A percentile compares a stretch with the other conserved stretches of the same genome.
phyloP scores from a whole-genome alignment of 1,140 invertebrate species.

The Procambarus clarkii region DNA sequence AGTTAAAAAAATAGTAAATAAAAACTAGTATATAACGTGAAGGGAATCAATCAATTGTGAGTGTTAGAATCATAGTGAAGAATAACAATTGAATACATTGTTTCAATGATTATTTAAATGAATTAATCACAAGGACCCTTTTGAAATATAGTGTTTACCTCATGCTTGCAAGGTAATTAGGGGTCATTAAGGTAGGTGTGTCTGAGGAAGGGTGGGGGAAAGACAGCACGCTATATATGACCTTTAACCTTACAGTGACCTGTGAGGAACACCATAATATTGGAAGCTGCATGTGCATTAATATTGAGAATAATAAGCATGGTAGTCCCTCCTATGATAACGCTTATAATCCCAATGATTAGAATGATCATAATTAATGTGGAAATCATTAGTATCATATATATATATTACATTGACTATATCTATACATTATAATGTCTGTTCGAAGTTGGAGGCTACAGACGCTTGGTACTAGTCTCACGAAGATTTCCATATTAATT shows the following conservation, averaged over 20 bases:
- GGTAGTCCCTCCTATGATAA: not conserved
- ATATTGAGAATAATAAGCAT: not conserved
- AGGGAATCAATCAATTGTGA: too few relatives aligned
- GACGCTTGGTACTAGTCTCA: too few relatives aligned
- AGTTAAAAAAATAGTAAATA: too few relatives aligned
- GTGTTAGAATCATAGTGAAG: too few relatives aligned
- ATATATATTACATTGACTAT: too few relatives aligned
- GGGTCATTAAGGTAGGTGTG: constrained; percentile 4
- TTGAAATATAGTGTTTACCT: not conserved
- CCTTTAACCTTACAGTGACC: not conserved
- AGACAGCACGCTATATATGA: not conserved
- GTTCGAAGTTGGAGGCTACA: too few relatives aligned
- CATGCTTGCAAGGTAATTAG: not conserved
- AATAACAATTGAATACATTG: too few relatives aligned
- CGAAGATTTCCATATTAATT: too few relatives aligned
- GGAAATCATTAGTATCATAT: not conserved
- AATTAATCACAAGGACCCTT: not conserved
- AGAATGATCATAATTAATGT: not conserved
- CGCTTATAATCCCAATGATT: not conserved
- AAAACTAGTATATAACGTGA: too few relatives aligned
- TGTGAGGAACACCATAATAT: not conserved
- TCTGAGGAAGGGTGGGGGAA: not conserved
- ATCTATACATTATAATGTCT: too few relatives aligned
- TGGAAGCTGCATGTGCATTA: not conserved
- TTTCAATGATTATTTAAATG: not conserved